Evolutionary conservation across 1,140 invertebrate species (phyloP), one percentile per base, ranked within the genome.

Genomic region (Centruroides vittatus): DNA sequence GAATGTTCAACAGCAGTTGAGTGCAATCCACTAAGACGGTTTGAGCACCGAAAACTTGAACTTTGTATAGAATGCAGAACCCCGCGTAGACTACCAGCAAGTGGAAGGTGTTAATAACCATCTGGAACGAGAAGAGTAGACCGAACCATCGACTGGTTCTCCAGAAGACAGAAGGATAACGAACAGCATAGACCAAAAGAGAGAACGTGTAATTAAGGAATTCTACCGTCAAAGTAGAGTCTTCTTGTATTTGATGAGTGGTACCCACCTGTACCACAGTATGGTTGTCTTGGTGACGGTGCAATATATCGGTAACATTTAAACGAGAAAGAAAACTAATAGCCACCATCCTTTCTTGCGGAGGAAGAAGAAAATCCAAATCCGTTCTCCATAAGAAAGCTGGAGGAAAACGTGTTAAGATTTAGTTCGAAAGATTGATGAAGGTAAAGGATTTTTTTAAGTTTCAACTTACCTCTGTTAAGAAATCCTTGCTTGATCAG

Each of bases 81-180:
- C 67, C 60, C 23, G 58, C 35, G 35, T 57, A 64, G 3, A 55
- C 53, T 10, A 68, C 47, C n/a, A 68, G 13, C 36, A 55, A 59
- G 54, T 89, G 86, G 6, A 82, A 69, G 35, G 80, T 80, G 71
- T 86, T 88, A n/a, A 82, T 74, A 59, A 89, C 74, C 66, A 89
- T 76, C 71, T 88, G 86, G 46, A 88, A 72, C 34, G 86, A 88
- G 70, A 91, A 89, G 49, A 89, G 76, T 35, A 84, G 78, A 10
- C 84, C 83, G 68, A 89, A 80, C 41, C 80, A 79, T 74, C 89
- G 89, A 71, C 86, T 88, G 61, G 84, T 85, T 36, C 82, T 80
- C 88, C 88, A 91, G 68, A 89, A 90, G 0, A 89, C 83, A 2
- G 86, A 82, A 9, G 87, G 84, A 76, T 89, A 89, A 58, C 87